Evolutionary conservation across 2,888 invertebrate genomes (phyloP).

Genomic region (Lasioglossum pauxillum): DNA sequence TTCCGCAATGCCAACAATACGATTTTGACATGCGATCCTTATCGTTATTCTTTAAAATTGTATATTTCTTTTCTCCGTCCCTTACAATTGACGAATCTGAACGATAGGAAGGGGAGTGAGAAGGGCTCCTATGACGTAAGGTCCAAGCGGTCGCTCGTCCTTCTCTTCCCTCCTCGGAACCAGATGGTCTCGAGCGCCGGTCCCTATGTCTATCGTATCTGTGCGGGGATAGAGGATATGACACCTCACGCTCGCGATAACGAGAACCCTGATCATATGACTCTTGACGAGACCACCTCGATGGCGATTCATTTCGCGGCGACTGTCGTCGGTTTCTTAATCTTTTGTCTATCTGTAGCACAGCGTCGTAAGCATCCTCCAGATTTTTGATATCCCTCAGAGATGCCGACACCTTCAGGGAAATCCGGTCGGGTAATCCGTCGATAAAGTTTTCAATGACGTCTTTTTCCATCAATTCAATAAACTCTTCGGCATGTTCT

Average conservation of each 20-base stretch:
- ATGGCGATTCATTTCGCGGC: background rate
- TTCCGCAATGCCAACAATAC: too few species aligned
- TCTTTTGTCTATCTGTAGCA: background rate
- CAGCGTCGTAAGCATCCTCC: background rate
- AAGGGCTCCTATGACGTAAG: background rate
- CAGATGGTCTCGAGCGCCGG: background rate
- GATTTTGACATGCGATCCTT: too few species aligned
- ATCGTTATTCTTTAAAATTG: too few species aligned
- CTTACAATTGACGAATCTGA: background rate
- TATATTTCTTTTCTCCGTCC: too few species aligned
- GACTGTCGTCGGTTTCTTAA: background rate
- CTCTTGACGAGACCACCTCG: background rate
- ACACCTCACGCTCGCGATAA: background rate
- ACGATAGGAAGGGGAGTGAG: background rate
- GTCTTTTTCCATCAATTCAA: too few species aligned
- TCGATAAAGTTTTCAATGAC: background rate
- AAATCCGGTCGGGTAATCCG: background rate
- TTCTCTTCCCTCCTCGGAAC: background rate
- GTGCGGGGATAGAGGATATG: background rate
- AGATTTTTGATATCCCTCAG: background rate
- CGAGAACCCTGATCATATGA: background rate
- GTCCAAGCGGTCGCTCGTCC: background rate
- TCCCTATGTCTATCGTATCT: background rate
- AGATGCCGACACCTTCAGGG: background rate
- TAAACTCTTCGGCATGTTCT: too few species aligned